Base-by-base conservation (phyloP, 2,888 invertebrate species). In the Lapara coniferarum region DNA sequence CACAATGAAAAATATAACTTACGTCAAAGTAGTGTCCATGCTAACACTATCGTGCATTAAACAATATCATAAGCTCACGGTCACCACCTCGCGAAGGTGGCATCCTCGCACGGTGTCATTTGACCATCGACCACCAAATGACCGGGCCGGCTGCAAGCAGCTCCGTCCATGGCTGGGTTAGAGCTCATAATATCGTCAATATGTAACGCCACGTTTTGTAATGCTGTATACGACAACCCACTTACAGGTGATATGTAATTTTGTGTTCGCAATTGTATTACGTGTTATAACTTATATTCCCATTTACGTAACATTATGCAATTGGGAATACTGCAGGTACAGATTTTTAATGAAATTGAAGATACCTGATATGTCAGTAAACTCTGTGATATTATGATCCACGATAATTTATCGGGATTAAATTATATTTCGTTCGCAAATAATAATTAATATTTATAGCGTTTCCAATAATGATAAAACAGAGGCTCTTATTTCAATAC, bases 161-260 rank as follows among this genome's bases (percentile, higher is more conserved):
- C 55, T 63, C 51, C 63, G 67, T 30, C 81, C 74, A 91, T 91
- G 90, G 83, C 84, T 70, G 93, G 93, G 59, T 73, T 92, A 75
- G 90, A 92, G 55, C 81, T 93, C 37, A 90, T 94, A 68, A 83
- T 92, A 68, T 87, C 93, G 7, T 79, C 91, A 53, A 83, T 94
- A 73, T 94, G 93, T 80, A 94, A 93, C 75, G 88, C 88, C 1
- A 89, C 89, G 2, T 85, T 88, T 75, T 93, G 93, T 78, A 87
- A 89, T 68, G 75, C 82, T 14, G 74, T 85, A 19, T 86, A 86
- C 76, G 89, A 91, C 75, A 89, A 88, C 67, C 81, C 87, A 10
- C 8, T 74, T 5, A 52, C 77, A 74, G 87, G 89, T 89, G 74
- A 63, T 46, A 10, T 19, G n/a, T n/a, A 13, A 10, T 49, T 46